Evolutionary conservation across 2,113 vertebrate genomes (phyloP).

Genomic region (Oryzias woworae): DNA sequence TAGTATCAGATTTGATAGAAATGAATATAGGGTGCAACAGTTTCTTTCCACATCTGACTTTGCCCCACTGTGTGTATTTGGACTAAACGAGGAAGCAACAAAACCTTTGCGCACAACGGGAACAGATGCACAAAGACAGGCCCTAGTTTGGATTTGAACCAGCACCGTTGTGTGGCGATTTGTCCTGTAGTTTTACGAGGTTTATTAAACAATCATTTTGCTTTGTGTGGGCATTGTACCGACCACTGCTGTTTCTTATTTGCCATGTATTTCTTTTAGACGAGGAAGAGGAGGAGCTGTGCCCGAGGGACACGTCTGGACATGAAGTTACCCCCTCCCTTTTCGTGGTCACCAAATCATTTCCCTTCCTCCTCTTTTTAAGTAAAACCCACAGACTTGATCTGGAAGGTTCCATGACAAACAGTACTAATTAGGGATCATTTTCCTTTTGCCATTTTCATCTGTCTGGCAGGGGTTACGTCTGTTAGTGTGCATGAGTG

Average conservation of each 20-base stretch:
- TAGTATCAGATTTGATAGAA: no score
- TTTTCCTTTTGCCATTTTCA: conserved; percentile 42
- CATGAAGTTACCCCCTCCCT: conserved; percentile 18
- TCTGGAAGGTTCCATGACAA: conserved; percentile 59
- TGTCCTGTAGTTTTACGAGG: not conserved
- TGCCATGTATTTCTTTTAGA: conserved; percentile 18
- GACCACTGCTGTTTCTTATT: not conserved
- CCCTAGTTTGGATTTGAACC: no score
- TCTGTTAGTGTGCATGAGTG: fast-evolving
- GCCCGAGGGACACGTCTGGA: conserved; percentile 39
- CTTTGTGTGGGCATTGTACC: conserved; percentile 1
- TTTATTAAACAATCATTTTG: conserved; percentile 13
- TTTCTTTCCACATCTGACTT: no score
- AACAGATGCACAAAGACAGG: no score
- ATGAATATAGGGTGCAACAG: no score
- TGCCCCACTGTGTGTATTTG: no score
- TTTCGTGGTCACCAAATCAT: conserved; percentile 14
- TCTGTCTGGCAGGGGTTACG: conserved; percentile 1
- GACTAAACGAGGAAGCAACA: no score
- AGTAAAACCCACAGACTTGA: conserved; percentile 38
- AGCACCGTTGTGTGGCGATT: no score
- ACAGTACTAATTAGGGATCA: conserved; percentile 69
- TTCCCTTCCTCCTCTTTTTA: conserved; percentile 21
- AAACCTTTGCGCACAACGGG: no score
- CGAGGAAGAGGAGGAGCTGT: conserved; percentile 10